These are phyloP conservation scores for Scomber japonicus DNA, from an alignment of 2,113 vertebrate species.

Conservation along the genomic window DNA sequence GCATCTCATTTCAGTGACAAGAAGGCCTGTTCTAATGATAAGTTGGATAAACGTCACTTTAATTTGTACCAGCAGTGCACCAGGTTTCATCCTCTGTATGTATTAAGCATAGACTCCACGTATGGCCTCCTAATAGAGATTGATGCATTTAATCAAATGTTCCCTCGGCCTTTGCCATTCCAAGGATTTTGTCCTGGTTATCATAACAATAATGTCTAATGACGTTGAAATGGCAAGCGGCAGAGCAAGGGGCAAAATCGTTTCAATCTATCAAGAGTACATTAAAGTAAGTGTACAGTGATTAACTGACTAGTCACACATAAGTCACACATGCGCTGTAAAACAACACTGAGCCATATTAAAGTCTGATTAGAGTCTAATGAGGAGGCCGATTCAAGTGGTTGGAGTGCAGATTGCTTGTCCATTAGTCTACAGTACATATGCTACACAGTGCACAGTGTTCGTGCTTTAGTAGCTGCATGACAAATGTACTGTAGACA, in stretches of 20 bases:
- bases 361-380: slow-evolving; percentile 73
- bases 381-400: slow-evolving; percentile 52
- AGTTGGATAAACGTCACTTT: slow-evolving; percentile 66
- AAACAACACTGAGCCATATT: slow-evolving; percentile 73
- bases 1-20: slow-evolving; percentile 48
- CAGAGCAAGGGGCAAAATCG: slow-evolving; percentile 46
- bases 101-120: slow-evolving; percentile 36
- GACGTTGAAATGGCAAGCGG: slow-evolving; percentile 59
- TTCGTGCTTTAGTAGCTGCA: slow-evolving; percentile 10
- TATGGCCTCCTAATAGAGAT: slow-evolving; percentile 67
- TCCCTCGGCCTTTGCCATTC: slow-evolving; percentile 70
- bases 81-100: slow-evolving; percentile 53
- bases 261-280: slow-evolving; percentile 72
- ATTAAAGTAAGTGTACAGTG: slow-evolving; percentile 69
- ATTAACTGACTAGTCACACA: slow-evolving; percentile 60
- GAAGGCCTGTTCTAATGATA: slow-evolving; percentile 34
- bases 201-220: slow-evolving; percentile 76
- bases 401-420: slow-evolving; percentile 36
- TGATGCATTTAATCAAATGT: slow-evolving; percentile 83
- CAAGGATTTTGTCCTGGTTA: slow-evolving; percentile 68
- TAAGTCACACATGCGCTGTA: slow-evolving; percentile 64
- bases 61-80: slow-evolving; percentile 59
- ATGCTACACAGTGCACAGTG: neutral
- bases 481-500: slow-evolving; percentile 38
- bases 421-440: slow-evolving; percentile 34